Percentiles rank a stretch among this genome's conserved stretches.
Evolutionary conservation across 2,888 invertebrate genomes (phyloP).

Genomic region (Minunthozetes semirufus): DNA sequence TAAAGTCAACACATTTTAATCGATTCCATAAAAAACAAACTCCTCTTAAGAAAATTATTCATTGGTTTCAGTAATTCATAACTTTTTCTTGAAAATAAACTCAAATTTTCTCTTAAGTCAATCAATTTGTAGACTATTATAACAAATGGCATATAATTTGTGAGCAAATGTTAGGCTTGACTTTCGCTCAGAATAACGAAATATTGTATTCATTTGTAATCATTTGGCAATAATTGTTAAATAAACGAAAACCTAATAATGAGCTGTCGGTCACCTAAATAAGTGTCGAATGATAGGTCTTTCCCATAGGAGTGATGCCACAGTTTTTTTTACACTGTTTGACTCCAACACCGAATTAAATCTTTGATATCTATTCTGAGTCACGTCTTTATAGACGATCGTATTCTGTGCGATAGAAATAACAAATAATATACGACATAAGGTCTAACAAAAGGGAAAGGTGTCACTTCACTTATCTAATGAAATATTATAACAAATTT

Average conservation of each 20-base stretch:
- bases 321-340: background rate
- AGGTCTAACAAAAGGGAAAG: slow-evolving; percentile 1
- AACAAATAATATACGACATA: background rate
- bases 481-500: slow-evolving; percentile 7
- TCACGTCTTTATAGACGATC: background rate
- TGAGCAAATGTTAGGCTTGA: no score
- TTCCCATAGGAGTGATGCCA: background rate
- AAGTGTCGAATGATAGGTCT: background rate
- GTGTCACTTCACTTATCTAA: background rate
- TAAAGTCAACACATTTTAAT: background rate
- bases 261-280: background rate
- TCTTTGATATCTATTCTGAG: slow-evolving; percentile 6
- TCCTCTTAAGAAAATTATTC: no score
- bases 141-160: no score
- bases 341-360: background rate
- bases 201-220: background rate
- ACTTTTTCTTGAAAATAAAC: background rate
- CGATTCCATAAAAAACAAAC: background rate
- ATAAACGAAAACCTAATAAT: background rate
- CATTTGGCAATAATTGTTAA: background rate
- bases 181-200: no score
- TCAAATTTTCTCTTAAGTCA: no score
- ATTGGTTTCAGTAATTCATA: background rate
- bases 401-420: background rate
- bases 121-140: no score